These are phyloP conservation scores for Drosophila nikananu DNA, from an alignment of 1,140 invertebrate genomes.

Conservation along the genomic window DNA sequence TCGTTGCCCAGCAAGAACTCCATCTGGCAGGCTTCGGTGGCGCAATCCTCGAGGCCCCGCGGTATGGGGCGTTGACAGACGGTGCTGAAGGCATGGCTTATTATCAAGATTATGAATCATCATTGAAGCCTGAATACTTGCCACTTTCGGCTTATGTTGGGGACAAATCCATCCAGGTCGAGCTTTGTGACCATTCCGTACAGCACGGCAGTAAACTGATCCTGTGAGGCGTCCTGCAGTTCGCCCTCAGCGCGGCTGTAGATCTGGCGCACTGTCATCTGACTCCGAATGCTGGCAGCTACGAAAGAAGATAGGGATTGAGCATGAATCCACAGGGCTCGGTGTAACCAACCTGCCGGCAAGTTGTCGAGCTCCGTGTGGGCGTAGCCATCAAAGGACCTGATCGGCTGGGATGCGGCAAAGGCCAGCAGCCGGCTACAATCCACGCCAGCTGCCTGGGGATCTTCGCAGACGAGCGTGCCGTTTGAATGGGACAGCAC, in stretches of 20 bases:
- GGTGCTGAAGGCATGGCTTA: slow-evolving; percentile 37
- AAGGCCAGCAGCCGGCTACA: slow-evolving; percentile 43
- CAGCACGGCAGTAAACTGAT: slow-evolving; percentile 86
- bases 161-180: slow-evolving; percentile 86
- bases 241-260: slow-evolving; percentile 83
- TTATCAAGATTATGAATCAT: neutral
- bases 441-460: slow-evolving; percentile 45
- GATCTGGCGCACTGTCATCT: slow-evolving; percentile 86
- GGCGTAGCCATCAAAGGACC: slow-evolving; percentile 44
- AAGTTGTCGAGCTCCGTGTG: slow-evolving; percentile 42
- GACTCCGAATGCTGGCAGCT: slow-evolving; percentile 85
- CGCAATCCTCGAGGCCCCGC: slow-evolving; percentile 41
- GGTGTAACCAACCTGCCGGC: slow-evolving; percentile 48
- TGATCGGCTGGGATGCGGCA: slow-evolving; percentile 25
- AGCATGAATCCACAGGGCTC: neutral
- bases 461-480: slow-evolving; percentile 86
- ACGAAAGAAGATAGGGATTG: neutral
- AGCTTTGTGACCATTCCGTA: slow-evolving; percentile 86
- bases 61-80: slow-evolving; percentile 50
- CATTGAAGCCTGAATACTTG: slow-evolving; percentile 19
- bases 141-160: slow-evolving; percentile 70
- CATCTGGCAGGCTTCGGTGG: slow-evolving; percentile 61
- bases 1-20: slow-evolving; percentile 68
- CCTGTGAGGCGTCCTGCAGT: slow-evolving; percentile 69
- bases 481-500: slow-evolving; percentile 69